Percentiles rank a stretch among this genome's conserved stretches.
These are phyloP conservation scores for Dolichopus griseipennis DNA, from an alignment of 2,888 invertebrate genomes.

Conservation along the genomic window DNA sequence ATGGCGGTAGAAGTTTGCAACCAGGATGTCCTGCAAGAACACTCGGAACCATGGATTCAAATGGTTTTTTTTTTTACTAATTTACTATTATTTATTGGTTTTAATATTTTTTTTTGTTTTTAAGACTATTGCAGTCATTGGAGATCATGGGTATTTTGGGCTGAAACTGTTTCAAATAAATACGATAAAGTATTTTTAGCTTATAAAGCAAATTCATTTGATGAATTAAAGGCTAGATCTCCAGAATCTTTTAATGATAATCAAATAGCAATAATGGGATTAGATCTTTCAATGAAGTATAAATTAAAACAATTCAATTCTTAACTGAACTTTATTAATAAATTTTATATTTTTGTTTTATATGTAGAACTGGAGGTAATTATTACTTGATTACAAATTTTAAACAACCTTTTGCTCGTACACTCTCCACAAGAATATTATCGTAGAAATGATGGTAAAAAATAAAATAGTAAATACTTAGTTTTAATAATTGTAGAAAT, in stretches of 20 bases:
- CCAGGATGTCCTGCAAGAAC: constrained; percentile 25
- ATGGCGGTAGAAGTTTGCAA: constrained; percentile 24
- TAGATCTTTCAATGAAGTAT: constrained; percentile 14
- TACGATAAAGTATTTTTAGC: constrained; percentile 39
- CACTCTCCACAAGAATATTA: too few species aligned
- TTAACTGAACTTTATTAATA: background rate
- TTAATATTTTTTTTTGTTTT: background rate
- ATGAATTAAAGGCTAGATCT: constrained; percentile 39
- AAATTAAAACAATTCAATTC: background rate
- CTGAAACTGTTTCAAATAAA: constrained; percentile 40
- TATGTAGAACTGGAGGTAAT: constrained; percentile 16
- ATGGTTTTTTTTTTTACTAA: constrained; percentile 17
- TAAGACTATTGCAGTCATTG: constrained; percentile 49
- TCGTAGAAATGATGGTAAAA: too few species aligned
- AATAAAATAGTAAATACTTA: too few species aligned
- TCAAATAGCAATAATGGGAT: constrained; percentile 15
- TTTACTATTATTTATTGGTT: background rate
- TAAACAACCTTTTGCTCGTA: constrained; percentile 17
- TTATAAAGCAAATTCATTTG: constrained; percentile 45
- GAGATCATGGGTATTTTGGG: constrained; percentile 49
- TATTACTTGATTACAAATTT: constrained; percentile 23
- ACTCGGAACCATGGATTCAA: constrained; percentile 20
- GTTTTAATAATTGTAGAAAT: too few species aligned
- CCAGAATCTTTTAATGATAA: background rate
- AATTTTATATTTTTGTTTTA: background rate